Evolutionary conservation across 2,113 vertebrate species (phyloP), one percentile per base, ranked within the genome.

Genomic region (Colaptes auratus): DNA sequence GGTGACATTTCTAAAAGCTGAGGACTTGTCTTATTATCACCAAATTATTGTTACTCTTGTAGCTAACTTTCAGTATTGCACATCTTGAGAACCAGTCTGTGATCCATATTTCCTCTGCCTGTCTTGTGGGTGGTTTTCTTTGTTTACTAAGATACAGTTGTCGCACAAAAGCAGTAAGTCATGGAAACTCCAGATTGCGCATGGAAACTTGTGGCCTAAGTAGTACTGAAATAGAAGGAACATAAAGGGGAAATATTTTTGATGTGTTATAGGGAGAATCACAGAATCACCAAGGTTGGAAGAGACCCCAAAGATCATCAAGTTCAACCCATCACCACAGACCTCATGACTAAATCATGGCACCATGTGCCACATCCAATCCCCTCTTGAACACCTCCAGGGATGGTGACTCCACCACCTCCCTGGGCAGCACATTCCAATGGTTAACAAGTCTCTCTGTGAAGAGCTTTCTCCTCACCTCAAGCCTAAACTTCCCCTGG

Each of bases 1-100:
- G 86, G 86, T 96, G 95, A 83, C 88, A 81, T 92, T 96, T 95
- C 77, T 12, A 27, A 71, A 84, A 91, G 81, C 71, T 64, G 60
- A 81, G 60, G n/a, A 74, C 65, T 77, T 66, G 64, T 46, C 61
- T 73, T 85, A 64, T 33, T 78, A 76, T 69, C 86, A 77, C 92
- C 25, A 70, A 76, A 71, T 66, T 76, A 46, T 84, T 82, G 55
- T 12, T 89, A 73, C 64, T 77, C 14, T 59, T 83, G 31, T 71
- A 53, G 48, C 39, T 87, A 35, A 39, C 15, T 70, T 52, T 67
- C 39, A 72, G 72, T 61, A 66, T 75, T 78, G 52, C 19, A 31
- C 52, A 82, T 76, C 50, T 66, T 85, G 91, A 92, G 86, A 95
- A 93, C 95, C 71, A 65, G 81, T 86, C 82, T 21, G 20, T 50